phyloP scores from a whole-genome alignment of 2,797 vertebrate genomes.

The Chrosomus eos region DNA sequence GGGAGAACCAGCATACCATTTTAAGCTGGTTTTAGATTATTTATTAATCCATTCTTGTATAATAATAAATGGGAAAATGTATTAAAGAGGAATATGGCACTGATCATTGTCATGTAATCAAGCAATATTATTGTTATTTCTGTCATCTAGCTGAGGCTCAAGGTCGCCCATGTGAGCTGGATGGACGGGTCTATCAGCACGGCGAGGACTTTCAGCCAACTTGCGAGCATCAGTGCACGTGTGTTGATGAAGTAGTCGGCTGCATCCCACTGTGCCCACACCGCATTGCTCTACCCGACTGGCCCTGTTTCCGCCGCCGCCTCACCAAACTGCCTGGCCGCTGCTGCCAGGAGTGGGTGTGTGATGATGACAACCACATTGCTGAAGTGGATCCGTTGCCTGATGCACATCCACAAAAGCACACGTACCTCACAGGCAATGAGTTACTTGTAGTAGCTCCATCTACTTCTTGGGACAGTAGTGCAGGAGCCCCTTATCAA shows the following conservation, averaged over 20 bases:
- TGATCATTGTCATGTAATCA: background rate
- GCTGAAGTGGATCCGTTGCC: conserved; percentile 43
- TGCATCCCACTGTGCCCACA: conserved; percentile 69
- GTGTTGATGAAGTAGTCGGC: conserved; percentile 70
- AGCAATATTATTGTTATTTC: background rate
- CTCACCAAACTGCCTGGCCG: conserved; percentile 57
- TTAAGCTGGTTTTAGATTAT: background rate
- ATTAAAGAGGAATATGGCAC: background rate
- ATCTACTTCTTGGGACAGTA: conserved; percentile 53
- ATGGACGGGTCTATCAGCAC: conserved; percentile 68
- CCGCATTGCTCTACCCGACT: conserved; percentile 58
- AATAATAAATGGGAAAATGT: background rate
- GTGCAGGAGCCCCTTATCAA: conserved; percentile 51
- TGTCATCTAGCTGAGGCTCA: conserved; percentile 61
- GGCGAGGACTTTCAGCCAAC: conserved; percentile 69
- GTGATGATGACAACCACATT: conserved; percentile 65
- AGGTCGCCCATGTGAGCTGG: conserved; percentile 68
- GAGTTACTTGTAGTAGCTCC: conserved; percentile 55
- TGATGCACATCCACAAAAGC: background rate
- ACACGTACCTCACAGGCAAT: conserved; percentile 53
- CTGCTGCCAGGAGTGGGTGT: conserved; percentile 67
- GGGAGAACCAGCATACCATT: background rate
- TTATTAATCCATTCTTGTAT: background rate
- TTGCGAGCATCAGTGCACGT: conserved; percentile 70
- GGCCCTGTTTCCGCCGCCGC: conserved; percentile 61